phyloP scores from a whole-genome alignment of 2,888 invertebrate species.

The Neoscelio sp. region DNA sequence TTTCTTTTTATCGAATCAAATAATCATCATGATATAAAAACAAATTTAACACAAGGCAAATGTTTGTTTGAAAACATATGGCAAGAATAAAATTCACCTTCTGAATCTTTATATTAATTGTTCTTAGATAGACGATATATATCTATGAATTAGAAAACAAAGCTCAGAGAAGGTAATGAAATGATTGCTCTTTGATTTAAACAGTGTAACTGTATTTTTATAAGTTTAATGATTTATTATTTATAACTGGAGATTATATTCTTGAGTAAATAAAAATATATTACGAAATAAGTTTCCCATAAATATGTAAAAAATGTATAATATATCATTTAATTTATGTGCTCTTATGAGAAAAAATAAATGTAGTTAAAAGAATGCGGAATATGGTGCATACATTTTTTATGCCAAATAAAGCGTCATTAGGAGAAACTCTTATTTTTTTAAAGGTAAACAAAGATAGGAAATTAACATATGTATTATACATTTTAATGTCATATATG shows the following conservation, averaged over 20 bases:
- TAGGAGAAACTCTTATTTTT: too few species aligned
- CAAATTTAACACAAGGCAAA: slow-evolving; percentile 38
- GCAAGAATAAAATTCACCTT: slow-evolving; percentile 23
- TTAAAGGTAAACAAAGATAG: too few species aligned
- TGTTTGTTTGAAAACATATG: slow-evolving; percentile 47
- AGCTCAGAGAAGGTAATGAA: slow-evolving; percentile 27
- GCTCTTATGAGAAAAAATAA: too few species aligned
- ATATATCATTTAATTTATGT: too few species aligned
- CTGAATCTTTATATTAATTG: slow-evolving; percentile 51
- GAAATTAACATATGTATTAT: too few species aligned
- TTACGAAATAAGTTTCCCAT: too few species aligned
- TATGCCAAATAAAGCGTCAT: too few species aligned
- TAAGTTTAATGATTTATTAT: slow-evolving; percentile 33
- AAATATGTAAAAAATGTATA: too few species aligned
- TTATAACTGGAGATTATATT: slow-evolving; percentile 22
- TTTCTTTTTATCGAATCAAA: slow-evolving; percentile 37
- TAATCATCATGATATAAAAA: slow-evolving; percentile 44
- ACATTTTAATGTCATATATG: too few species aligned
- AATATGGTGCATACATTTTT: too few species aligned
- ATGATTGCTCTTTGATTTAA: slow-evolving; percentile 23
- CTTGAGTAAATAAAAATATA: too few species aligned
- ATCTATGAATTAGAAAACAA: slow-evolving; percentile 54
- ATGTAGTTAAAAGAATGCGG: too few species aligned
- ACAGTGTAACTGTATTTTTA: slow-evolving; percentile 6
- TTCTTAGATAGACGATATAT: slow-evolving; percentile 46